Conservation (phyloP, 2,888 invertebrate genomes). For the Dicycla oo region DNA sequence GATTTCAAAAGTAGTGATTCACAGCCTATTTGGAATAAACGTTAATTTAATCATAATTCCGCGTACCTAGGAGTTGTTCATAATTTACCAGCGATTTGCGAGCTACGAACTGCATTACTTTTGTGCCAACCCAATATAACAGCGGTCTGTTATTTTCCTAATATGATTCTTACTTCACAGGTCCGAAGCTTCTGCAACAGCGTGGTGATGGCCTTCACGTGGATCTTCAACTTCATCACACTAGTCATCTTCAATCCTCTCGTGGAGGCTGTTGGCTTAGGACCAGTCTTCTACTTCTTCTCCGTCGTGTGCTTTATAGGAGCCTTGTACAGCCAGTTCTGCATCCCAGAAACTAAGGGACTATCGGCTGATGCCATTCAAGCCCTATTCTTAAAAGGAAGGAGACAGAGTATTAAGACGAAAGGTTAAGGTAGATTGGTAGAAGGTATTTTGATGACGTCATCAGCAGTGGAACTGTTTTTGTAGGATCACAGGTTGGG, state of each 20-base stretch:
- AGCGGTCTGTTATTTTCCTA: too few species aligned
- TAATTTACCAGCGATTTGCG: too few species aligned
- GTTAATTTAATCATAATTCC: too few species aligned
- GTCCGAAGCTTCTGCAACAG: conserved; percentile 80
- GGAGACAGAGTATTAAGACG: conserved; percentile 39
- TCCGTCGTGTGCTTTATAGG: conserved; percentile 76
- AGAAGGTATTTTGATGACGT: conserved; percentile 2
- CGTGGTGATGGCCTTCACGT: conserved; percentile 71
- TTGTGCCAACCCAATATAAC: too few species aligned
- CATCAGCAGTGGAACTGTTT: background rate
- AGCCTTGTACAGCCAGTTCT: conserved; percentile 74
- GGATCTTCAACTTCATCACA: conserved; percentile 78
- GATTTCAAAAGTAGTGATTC: too few species aligned
- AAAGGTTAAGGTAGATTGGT: conserved; percentile 9
- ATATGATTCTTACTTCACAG: conserved; percentile 54
- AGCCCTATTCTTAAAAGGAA: conserved; percentile 70
- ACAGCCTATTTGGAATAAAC: too few species aligned
- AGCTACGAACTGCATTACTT: too few species aligned
- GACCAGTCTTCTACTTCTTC: conserved; percentile 82
- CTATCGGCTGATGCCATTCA: conserved; percentile 79
- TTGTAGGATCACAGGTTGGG: background rate
- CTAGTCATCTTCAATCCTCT: conserved; percentile 80
- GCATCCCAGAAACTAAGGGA: conserved; percentile 85
- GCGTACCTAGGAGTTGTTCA: too few species aligned
- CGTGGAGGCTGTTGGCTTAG: conserved; percentile 75